Percentiles rank a stretch among this genome's conserved stretches.
Evolutionary conservation across 2,797 vertebrate species (phyloP).

Genomic region (Naso thynnoides): DNA sequence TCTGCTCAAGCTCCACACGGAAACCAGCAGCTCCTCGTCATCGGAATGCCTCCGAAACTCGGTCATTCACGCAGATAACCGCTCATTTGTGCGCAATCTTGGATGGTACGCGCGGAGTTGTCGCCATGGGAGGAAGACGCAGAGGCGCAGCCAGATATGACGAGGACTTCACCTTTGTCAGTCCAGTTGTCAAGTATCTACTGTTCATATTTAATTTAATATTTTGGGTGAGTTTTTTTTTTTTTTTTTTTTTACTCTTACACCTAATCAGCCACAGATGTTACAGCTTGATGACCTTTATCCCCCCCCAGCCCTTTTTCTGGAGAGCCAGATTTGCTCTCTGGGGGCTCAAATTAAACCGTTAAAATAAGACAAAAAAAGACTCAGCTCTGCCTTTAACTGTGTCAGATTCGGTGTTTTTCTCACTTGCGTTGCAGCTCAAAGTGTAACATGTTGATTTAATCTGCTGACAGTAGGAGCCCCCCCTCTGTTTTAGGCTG

Average conservation of each 20-base stretch:
- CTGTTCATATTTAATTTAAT: conserved; percentile 92
- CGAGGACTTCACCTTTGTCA: conserved; percentile 88
- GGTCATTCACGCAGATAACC: accelerated
- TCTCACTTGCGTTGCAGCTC: background rate
- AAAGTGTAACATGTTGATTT: background rate
- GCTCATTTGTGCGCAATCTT: conserved; percentile 10
- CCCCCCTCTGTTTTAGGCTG: conserved; percentile 2
- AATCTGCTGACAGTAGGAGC: background rate
- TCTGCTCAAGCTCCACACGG: background rate
- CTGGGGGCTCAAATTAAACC: background rate
- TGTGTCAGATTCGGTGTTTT: background rate
- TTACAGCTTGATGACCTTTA: background rate
- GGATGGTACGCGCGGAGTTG: background rate
- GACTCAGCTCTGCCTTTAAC: background rate
- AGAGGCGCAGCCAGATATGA: conserved; percentile 52
- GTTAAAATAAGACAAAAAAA: background rate
- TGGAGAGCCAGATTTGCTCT: background rate
- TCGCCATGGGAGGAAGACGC: conserved; percentile 68
- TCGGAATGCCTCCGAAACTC: background rate
- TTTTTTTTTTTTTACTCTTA: conserved; percentile 10
- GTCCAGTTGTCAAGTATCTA: conserved; percentile 90
- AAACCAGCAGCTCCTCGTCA: background rate
- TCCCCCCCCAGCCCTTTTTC: background rate
- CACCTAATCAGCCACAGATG: too few relatives aligned
- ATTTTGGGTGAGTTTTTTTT: conserved; percentile 91